A percentile compares a stretch with the other conserved stretches of the same genome.
These are phyloP conservation scores for Willowsia nigromaculata DNA, from an alignment of 2,888 invertebrate species.

Conservation along the genomic window DNA sequence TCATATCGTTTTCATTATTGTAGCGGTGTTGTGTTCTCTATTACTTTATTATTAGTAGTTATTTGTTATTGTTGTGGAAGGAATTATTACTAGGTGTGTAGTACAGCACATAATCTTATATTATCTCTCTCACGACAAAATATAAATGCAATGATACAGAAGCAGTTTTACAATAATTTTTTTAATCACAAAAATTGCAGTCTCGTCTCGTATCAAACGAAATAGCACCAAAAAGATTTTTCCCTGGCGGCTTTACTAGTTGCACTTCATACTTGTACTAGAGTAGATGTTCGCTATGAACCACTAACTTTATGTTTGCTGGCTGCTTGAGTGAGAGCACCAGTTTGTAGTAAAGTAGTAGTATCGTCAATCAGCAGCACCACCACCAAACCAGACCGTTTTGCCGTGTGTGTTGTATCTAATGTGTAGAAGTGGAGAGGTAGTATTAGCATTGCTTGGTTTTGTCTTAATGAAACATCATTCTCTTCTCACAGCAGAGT, in stretches of 20 bases:
- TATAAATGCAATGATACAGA: neutral
- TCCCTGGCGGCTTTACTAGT: constrained; percentile 34
- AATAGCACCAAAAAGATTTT: constrained; percentile 11
- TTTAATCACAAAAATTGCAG: constrained; percentile 39
- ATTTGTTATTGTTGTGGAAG: constrained; percentile 6
- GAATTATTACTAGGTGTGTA: neutral
- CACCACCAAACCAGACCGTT: neutral
- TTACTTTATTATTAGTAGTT: neutral
- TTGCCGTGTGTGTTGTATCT: neutral
- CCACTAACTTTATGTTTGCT: constrained; percentile 37
- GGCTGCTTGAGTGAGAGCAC: too few species aligned
- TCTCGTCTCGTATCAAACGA: constrained; percentile 17
- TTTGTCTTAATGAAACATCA: neutral
- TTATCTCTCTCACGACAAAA: constrained; percentile 1
- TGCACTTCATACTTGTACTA: constrained; percentile 52
- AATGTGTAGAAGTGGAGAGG: neutral
- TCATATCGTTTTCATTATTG: neutral
- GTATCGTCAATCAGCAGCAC: too few species aligned
- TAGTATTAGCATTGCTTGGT: neutral
- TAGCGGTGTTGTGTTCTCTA: neutral
- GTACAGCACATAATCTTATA: neutral
- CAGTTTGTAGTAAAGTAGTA: neutral
- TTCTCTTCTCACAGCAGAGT: neutral
- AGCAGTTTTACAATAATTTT: neutral
- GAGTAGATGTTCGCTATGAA: constrained; percentile 12